Conservation (phyloP, 2,113 vertebrate genomes). For the Callipepla californica region DNA sequence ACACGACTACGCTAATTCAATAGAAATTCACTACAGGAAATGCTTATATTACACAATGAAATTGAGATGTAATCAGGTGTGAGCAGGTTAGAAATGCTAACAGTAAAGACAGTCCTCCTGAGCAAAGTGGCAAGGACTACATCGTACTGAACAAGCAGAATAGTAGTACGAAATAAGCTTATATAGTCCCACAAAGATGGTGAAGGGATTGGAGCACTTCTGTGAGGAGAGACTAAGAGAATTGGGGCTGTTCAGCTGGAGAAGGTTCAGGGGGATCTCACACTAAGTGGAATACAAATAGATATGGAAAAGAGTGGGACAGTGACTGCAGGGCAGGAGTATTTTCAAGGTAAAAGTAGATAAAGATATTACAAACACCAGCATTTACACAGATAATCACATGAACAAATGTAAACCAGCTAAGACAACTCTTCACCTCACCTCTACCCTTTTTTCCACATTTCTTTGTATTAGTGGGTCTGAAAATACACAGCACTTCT, state of each 20-base stretch:
- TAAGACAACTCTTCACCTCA: slow-evolving; percentile 17
- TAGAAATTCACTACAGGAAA: neutral
- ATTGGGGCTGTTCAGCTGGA: neutral
- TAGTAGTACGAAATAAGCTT: fast-evolving
- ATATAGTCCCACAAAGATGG: neutral
- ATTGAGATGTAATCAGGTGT: neutral
- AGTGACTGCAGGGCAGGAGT: neutral
- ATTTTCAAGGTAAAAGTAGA: neutral
- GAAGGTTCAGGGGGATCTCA: neutral
- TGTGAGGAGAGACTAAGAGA: neutral
- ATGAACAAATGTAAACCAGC: neutral
- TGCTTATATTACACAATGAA: neutral
- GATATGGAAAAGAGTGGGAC: neutral
- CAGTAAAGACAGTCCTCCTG: neutral
- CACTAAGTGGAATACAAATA: neutral
- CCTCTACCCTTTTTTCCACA: slow-evolving; percentile 40
- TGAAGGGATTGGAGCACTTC: neutral
- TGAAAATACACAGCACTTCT: slow-evolving; percentile 57
- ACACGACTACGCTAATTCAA: neutral
- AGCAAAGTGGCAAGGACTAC: neutral
- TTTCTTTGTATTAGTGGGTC: slow-evolving; percentile 53
- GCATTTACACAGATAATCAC: neutral
- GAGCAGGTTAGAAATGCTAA: neutral
- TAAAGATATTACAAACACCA: neutral
- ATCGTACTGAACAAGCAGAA: neutral